Evolutionary conservation across 2,888 invertebrate species (phyloP), one percentile per base, ranked within the genome.

Genomic region (Clanis bilineata): DNA sequence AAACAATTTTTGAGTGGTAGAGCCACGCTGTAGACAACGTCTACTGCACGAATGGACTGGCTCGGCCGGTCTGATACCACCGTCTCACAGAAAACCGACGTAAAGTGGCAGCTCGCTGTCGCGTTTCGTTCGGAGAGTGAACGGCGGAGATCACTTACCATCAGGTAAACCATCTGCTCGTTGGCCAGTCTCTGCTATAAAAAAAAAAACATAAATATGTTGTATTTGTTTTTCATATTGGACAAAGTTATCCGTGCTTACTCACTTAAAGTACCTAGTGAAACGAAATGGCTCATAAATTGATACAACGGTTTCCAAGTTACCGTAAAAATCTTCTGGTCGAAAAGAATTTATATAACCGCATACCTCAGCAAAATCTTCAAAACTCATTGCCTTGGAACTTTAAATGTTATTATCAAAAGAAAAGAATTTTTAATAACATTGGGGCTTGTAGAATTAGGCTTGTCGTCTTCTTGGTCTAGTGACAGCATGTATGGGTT

Each of bases 271-370:
- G 15, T 22, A 9, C 18, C 12, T 15, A 36, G 21, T 32, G 7
- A 32, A 32, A 9, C 7, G 5, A 38, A 54, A 32, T 28, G 9
- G 5, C 15, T 36, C n/a, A 21, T 21, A 18, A 32, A 55, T 55
- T 38, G 10, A 36, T 55, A 36, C 38, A 36, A 15, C 23, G 4
- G 12, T 7, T 15, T 28, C 4, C 22, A 25, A 56, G 47, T 62
- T 60, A 66, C 64, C 64, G 61, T 67, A 63, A 66, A 66, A 65
- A 63, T 67, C 47, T 38, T 45, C 56, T 54, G 59, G 58, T 60
- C 57, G 51, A 38, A 62, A 70, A 43, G 59, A 60, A 60, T 67
- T 61, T 36, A 64, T 63, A 59, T 63, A 58, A 51, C 62, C 64
- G 58, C 41, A 65, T 61, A 63, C 64, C 56, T 60, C 56, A 5